Conservation (phyloP, 2,113 vertebrate genomes). For the Brevimyrus niger region DNA sequence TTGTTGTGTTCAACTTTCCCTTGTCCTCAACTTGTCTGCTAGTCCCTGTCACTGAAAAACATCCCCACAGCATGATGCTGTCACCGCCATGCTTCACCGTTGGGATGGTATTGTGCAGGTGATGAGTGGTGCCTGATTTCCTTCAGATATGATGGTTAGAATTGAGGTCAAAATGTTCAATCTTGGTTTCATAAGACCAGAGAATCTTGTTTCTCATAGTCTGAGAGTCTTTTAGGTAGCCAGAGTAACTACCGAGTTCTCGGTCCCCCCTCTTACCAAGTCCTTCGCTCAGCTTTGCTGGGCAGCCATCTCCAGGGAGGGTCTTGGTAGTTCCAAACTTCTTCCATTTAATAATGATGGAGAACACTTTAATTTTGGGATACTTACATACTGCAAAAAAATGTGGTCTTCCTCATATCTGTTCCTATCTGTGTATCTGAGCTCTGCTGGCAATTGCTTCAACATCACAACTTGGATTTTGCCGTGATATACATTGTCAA, state of each 20-base stretch:
- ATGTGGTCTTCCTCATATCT: background rate
- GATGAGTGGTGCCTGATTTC: too few species aligned
- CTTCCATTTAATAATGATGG: background rate
- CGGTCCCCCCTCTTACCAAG: background rate
- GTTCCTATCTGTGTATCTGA: background rate
- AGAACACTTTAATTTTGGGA: background rate
- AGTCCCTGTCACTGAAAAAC: too few species aligned
- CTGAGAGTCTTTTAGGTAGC: background rate
- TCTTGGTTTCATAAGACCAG: too few species aligned
- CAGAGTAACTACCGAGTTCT: background rate
- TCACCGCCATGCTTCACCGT: background rate
- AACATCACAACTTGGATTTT: background rate
- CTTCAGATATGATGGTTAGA: too few species aligned
- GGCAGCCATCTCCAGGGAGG: background rate
- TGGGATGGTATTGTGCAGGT: background rate
- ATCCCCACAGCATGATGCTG: background rate
- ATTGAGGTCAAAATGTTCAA: too few species aligned
- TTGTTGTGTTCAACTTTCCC: background rate
- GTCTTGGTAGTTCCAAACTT: background rate
- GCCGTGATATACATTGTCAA: background rate
- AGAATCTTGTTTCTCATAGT: background rate
- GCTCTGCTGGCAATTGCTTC: background rate
- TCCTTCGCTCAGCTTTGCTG: background rate
- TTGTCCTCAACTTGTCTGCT: background rate
- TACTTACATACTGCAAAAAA: background rate